Evolutionary conservation across 2,888 invertebrate species (phyloP).

Genomic region (Metellina segmentata): DNA sequence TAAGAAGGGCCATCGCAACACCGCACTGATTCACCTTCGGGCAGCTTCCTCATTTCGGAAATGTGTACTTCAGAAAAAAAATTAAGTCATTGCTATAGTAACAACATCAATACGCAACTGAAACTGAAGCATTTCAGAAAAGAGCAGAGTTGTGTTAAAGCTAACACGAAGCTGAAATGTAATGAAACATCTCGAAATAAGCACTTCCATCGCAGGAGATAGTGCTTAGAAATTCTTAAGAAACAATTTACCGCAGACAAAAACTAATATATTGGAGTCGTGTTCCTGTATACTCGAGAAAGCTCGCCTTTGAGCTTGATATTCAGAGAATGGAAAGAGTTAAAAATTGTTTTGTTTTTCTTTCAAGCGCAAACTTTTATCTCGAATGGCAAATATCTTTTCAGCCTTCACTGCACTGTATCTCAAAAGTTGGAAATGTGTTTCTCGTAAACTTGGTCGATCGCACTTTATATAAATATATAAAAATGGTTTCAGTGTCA

Average conservation of each 20-base stretch:
- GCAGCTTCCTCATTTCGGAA: neutral
- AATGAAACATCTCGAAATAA: too few species aligned
- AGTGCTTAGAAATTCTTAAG: conserved; percentile 4
- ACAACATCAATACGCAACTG: neutral
- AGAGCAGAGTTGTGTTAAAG: neutral
- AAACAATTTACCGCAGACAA: conserved; percentile 16
- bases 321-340: conserved; percentile 13
- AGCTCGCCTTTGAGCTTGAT: conserved; percentile 19
- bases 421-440: neutral
- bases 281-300: neutral
- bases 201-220: neutral
- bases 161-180: conserved; percentile 8
- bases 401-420: neutral
- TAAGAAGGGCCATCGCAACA: neutral
- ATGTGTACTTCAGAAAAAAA: neutral
- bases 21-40: neutral
- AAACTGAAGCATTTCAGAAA: neutral
- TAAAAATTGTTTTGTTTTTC: conserved; percentile 28
- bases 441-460: conserved; percentile 37
- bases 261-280: neutral
- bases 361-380: conserved; percentile 27
- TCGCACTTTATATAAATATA: neutral
- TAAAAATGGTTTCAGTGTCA: conserved; percentile 2
- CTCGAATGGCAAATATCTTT: neutral
- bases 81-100: neutral